Base-by-base conservation (phyloP, 2,113 vertebrate genomes). In the Callipepla squamata region DNA sequence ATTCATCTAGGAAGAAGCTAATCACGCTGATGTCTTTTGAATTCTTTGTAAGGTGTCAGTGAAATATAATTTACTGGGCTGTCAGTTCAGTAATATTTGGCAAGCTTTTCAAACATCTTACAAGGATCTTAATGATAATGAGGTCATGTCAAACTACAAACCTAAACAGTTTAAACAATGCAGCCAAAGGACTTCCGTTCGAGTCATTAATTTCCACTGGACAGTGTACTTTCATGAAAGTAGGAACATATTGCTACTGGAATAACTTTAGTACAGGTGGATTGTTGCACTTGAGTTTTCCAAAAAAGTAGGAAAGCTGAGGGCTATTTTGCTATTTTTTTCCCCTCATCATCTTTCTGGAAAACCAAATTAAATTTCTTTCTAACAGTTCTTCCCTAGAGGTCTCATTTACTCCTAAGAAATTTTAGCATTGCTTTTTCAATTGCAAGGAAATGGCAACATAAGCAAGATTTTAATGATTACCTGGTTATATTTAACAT, bases 361-460 rank as follows among this genome's bases (percentile, higher is more conserved):
- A 91, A 97, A 95, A 86, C 61, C 79, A 93, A 90, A 94, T 97
- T 96, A 93, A 96, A 92, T 86, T 61, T 81, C 38, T 92, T 90
- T 93, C 96, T 87, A 97, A 97, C 87, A 32, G 38, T 92, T 89
- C 70, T 69, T 97, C 97, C 97, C 97, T 74, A 89, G 98, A 96
- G 98, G 88, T 96, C 97, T 98, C 96, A 98, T 98, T 98, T 98
- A 80, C 95, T 78, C 84, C 90, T 74, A 96, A 96, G 73, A 95
- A 97, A 95, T 93, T 93, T 96, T 92, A 97, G 80, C 87, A 55
- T 88, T 85, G 67, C 94, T 96, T 97, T 97, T 97, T 96, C 96
- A 98, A 96, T 94, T 92, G 81, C 85, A 87, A 84, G 90, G 84
- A 96, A 97, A 88, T 42, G 87, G 96, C 97, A 96, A 95, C 93